Conservation (phyloP, 2,797 vertebrate genomes). For the Enteromius anoplus region DNA sequence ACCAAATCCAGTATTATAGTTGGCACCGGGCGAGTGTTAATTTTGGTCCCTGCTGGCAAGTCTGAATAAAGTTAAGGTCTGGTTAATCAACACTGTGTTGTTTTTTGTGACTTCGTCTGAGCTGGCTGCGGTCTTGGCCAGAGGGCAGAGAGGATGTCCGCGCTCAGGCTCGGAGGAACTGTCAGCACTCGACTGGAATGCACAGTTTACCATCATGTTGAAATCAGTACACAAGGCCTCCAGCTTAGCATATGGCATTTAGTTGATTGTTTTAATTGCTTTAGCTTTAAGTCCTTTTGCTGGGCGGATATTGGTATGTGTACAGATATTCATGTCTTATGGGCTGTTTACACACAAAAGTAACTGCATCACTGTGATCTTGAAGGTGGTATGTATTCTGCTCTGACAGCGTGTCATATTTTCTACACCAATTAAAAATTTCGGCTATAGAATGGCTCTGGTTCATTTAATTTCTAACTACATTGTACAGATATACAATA, state of each 20-base stretch:
- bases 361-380: not conserved
- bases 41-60: not conserved
- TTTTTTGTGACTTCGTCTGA: not conserved
- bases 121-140: not conserved
- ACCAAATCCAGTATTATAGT: not conserved
- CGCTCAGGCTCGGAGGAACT: not conserved
- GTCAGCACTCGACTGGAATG: slow-evolving; percentile 10
- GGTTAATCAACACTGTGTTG: slow-evolving; percentile 11
- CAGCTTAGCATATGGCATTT: not conserved
- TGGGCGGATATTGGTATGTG: not conserved
- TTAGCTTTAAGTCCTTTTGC: not conserved
- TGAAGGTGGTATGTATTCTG: not conserved
- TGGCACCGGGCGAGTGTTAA: not conserved
- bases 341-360: not conserved
- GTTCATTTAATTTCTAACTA: not conserved
- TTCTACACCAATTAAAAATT: not conserved
- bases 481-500: not conserved
- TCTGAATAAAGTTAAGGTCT: slow-evolving; percentile 17
- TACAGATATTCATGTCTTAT: not conserved
- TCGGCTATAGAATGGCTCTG: not conserved
- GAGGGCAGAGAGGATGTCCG: slow-evolving; percentile 28
- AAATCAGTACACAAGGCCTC: not conserved
- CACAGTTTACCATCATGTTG: not conserved
- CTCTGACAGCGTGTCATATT: not conserved
- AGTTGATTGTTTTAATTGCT: not conserved